Percentiles rank a stretch among this genome's conserved stretches.
These are phyloP conservation scores for Butorides virescens DNA, from an alignment of 2,113 vertebrate genomes.

Conservation along the genomic window DNA sequence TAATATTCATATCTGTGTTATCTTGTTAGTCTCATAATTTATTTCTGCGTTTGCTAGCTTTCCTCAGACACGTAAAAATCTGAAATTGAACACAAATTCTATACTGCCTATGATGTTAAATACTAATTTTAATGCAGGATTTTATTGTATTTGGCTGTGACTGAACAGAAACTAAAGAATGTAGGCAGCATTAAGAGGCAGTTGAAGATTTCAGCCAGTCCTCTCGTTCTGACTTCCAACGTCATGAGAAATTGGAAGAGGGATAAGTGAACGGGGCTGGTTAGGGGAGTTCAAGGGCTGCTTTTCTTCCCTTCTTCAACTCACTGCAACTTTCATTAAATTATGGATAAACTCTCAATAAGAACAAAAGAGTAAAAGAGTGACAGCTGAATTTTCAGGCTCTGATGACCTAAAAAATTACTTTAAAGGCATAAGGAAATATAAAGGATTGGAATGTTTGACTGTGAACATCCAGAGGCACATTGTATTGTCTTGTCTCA, in stretches of 20 bases:
- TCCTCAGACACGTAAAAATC: neutral
- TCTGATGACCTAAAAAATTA: conserved; percentile 27
- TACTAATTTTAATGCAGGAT: neutral
- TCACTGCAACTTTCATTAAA: neutral
- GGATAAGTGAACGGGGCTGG: neutral
- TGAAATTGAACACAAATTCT: neutral
- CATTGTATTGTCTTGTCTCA: neutral
- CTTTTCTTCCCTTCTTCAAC: neutral
- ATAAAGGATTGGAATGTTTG: neutral
- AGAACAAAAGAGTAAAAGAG: conserved; percentile 1
- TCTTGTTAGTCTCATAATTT: neutral
- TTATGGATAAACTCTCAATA: conserved; percentile 1
- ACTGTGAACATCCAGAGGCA: neutral
- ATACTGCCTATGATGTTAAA: neutral
- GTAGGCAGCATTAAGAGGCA: neutral
- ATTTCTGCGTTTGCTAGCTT: neutral
- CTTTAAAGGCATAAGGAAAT: conserved; percentile 5
- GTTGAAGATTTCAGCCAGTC: neutral
- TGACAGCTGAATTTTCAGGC: conserved; percentile 23
- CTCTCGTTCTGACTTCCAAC: neutral
- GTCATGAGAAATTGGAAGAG: neutral
- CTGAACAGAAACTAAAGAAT: neutral
- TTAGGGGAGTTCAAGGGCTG: neutral
- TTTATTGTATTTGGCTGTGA: conserved; percentile 18
- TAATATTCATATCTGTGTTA: neutral